Base-by-base conservation (phyloP, 1,140 invertebrate genomes). In the Chymomyza costata region DNA sequence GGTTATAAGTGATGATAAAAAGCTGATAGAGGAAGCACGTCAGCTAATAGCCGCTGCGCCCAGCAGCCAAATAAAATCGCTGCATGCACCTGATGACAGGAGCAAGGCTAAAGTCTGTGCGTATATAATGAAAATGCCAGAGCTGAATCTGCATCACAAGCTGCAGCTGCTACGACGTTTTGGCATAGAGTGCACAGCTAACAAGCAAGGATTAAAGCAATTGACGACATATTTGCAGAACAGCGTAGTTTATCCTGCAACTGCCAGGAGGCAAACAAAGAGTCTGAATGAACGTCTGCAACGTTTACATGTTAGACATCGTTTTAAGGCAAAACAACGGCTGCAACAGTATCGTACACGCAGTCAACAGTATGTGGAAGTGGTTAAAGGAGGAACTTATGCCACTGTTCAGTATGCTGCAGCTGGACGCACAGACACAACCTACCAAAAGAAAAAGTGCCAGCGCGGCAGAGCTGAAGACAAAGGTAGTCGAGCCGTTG, bases 71-170 rank as follows among this genome's bases (percentile, higher is more conserved):
- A 14, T 28, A 10, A 53, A 64, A n/a, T 13, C 44, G 0, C 19
- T 8, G 7, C 30, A 48, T 2, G 28, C 39, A 16, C 41, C 55
- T 18, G 41, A 56, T 1, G 52, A 54, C 3, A 10, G 17, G 2
- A 19, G 5, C 1, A 64, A 78, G 45, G 62, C 73, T 31, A 17
- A 50, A 0, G 44, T 83, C 3, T 84, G 46, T 38, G 70, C 54
- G 11, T 52, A 68, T 38, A 82, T 85, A 5, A 74, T 78, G 65
- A 48, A 83, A 62, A 84, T 82, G 66, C 37, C 81, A 1, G 67
- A 85, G 16, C 51, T 84, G 30, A 65, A 61, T 16, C 35, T 85
- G 21, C 78, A 80, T 43, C 83, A 85, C 15, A 83, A 85, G 48
- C 37, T 85, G 25, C 63, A 83, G 41, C 37, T 85, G 13, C 50